Percentiles rank a stretch among this genome's conserved stretches.
Evolutionary conservation across 2,113 vertebrate genomes (phyloP).

Genomic region (Patagioenas fasciata): DNA sequence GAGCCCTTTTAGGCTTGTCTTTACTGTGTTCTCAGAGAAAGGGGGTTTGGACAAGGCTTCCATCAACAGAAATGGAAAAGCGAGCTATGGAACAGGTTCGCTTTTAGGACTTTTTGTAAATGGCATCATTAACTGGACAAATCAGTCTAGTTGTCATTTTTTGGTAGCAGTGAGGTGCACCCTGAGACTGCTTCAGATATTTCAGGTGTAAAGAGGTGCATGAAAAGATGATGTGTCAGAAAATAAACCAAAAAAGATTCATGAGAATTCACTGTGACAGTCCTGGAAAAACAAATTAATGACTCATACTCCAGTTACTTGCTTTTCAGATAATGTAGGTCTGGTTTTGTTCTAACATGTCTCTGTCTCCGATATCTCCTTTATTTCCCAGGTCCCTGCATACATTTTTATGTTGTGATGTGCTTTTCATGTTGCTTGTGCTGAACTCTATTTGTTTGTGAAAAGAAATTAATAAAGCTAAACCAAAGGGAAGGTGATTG

Average conservation of each 20-base stretch:
- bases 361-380: neutral
- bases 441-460: neutral
- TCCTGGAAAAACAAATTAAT: neutral
- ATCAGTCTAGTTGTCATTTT: neutral
- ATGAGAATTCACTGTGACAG: neutral
- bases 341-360: neutral
- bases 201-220: neutral
- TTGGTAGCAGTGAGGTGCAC: neutral
- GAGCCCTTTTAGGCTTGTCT: neutral
- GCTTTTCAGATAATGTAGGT: neutral
- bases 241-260: neutral
- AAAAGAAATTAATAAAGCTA: neutral
- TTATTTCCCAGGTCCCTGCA: neutral
- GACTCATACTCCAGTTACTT: neutral
- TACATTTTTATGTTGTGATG: neutral
- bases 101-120: neutral
- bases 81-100: neutral
- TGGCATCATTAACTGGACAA: neutral
- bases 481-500: conserved; percentile 7
- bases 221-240: neutral
- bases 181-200: neutral
- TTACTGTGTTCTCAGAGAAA: neutral
- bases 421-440: neutral
- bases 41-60: neutral
- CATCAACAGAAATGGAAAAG: neutral